A percentile compares a stretch with the other conserved stretches of the same genome.
These are phyloP conservation scores for Danaus plexippus DNA, from an alignment of 1,140 invertebrate genomes.

Conservation along the genomic window DNA sequence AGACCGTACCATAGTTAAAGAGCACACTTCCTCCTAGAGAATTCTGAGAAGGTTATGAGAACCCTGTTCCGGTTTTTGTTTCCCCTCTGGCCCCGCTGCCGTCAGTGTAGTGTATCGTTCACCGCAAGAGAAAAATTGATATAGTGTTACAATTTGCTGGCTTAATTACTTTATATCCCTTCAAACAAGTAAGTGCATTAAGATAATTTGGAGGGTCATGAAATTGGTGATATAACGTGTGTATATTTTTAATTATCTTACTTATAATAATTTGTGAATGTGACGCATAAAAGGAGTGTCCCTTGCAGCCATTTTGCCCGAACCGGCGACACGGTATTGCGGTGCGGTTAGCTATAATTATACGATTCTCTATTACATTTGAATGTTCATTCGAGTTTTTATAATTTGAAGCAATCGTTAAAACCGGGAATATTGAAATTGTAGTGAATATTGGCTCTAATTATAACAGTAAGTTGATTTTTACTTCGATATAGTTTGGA, in stretches of 20 bases:
- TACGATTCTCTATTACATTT: background rate
- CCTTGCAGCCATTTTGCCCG: constrained; percentile 70
- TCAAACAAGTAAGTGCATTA: constrained; percentile 70
- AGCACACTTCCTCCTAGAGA: constrained; percentile 11
- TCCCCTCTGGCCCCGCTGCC: constrained; percentile 69
- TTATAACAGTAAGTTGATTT: constrained; percentile 21
- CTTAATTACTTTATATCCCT: constrained; percentile 71
- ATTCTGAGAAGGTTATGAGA: constrained; percentile 58
- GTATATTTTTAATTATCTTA: constrained; percentile 35
- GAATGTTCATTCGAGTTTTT: too few relatives aligned
- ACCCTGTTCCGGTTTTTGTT: constrained; percentile 70
- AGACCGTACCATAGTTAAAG: too few relatives aligned
- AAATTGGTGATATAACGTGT: constrained; percentile 46
- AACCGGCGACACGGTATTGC: constrained; percentile 69
- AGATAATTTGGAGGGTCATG: constrained; percentile 50
- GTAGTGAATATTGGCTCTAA: background rate
- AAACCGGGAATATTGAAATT: too few relatives aligned
- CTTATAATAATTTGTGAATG: constrained; percentile 55
- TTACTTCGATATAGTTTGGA: constrained; percentile 2
- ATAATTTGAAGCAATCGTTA: too few relatives aligned
- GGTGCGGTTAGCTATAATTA: constrained; percentile 39
- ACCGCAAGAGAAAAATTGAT: constrained; percentile 70
- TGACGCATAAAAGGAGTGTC: constrained; percentile 73
- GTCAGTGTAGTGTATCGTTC: constrained; percentile 72
- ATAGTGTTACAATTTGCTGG: constrained; percentile 69